These are phyloP conservation scores for Vireo altiloquus DNA, from an alignment of 2,113 vertebrate genomes.

Conservation along the genomic window DNA sequence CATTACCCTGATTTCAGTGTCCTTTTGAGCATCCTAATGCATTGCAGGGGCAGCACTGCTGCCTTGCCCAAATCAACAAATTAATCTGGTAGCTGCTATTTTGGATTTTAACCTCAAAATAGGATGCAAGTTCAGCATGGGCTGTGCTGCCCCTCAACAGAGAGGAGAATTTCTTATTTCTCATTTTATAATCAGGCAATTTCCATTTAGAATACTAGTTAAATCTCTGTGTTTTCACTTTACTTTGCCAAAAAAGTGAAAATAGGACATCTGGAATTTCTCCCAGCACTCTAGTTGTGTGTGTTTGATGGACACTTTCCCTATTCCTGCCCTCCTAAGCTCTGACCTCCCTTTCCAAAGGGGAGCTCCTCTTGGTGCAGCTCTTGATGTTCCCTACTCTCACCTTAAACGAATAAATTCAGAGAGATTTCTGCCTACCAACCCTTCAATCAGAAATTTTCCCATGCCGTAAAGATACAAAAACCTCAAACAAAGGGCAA, in stretches of 20 bases:
- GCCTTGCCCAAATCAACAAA: not conserved
- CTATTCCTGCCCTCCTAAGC: not conserved
- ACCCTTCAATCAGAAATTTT: not conserved
- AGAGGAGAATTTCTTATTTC: not conserved
- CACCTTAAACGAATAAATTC: not conserved
- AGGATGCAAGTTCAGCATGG: not conserved
- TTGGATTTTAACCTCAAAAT: not conserved
- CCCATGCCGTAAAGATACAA: not conserved
- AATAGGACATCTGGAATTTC: not conserved
- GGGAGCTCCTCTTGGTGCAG: not conserved
- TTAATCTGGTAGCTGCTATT: not conserved
- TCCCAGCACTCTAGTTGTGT: not conserved
- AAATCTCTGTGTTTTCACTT: not conserved
- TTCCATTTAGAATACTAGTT: not conserved
- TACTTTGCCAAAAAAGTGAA: not conserved
- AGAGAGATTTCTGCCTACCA: not conserved
- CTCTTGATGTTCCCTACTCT: not conserved
- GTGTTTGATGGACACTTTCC: not conserved
- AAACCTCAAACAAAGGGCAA: not conserved
- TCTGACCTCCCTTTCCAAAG: not conserved
- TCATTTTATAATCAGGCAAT: not conserved
- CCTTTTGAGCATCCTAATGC: not conserved
- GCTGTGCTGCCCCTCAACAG: not conserved
- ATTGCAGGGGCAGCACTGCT: not conserved
- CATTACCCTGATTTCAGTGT: rapidly evolving